These are phyloP conservation scores for Drusus annulatus DNA, from an alignment of 1,140 invertebrate species.

Conservation along the genomic window DNA sequence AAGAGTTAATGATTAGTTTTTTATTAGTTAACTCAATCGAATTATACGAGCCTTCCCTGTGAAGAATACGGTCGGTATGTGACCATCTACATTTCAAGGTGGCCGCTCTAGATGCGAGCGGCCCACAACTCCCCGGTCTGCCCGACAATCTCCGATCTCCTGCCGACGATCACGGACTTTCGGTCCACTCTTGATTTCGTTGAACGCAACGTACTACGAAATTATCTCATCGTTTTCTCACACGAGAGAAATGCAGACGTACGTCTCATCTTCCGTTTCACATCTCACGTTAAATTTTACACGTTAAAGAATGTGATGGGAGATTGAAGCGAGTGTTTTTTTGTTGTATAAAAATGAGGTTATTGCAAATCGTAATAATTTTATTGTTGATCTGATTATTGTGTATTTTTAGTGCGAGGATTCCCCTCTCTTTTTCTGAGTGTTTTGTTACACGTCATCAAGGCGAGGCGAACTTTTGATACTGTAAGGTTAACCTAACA, in stretches of 20 bases:
- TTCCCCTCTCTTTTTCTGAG: not conserved
- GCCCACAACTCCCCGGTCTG: constrained; percentile 27
- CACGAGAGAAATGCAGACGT: constrained; percentile 11
- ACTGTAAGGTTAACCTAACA: too few relatives aligned
- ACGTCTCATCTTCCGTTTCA: not conserved
- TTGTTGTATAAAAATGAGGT: not conserved
- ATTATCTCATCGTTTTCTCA: constrained; percentile 43
- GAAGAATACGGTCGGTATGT: constrained; percentile 30
- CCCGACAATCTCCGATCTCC: not conserved
- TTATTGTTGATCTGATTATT: not conserved
- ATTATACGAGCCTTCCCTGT: not conserved
- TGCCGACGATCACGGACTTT: not conserved
- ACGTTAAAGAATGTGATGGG: not conserved
- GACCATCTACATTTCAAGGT: constrained; percentile 35
- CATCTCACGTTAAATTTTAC: not conserved
- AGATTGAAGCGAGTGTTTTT: not conserved
- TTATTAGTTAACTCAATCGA: too few relatives aligned
- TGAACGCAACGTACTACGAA: constrained; percentile 1
- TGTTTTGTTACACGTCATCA: not conserved
- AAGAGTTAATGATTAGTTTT: too few relatives aligned
- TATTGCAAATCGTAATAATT: not conserved
- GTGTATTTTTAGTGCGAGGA: not conserved
- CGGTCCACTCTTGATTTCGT: constrained; percentile 46
- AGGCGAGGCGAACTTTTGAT: constrained; percentile 1
- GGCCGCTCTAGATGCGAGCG: constrained; percentile 16